Evolutionary conservation across 2,113 vertebrate genomes (phyloP).

Genomic region (Girardinichthys multiradiatus): DNA sequence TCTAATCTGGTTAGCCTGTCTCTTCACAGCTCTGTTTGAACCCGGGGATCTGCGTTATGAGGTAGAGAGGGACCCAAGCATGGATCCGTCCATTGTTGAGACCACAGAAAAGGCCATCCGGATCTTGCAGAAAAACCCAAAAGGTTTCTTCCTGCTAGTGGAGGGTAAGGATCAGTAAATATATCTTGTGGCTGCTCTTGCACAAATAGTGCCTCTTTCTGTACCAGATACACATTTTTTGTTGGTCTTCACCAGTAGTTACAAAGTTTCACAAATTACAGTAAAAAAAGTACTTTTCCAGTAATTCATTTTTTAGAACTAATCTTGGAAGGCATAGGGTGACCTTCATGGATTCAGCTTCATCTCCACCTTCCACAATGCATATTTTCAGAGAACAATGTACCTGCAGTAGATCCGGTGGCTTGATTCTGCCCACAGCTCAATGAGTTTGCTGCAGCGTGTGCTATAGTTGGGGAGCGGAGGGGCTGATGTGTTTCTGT

Average conservation of each 20-base stretch:
- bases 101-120: constrained; percentile 81
- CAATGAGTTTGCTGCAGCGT: constrained; percentile 50
- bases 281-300: no score
- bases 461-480: background rate
- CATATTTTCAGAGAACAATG: background rate
- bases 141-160: constrained; percentile 79
- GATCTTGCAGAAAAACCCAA: constrained; percentile 81
- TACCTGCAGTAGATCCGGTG: constrained; percentile 27
- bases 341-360: background rate
- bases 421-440: constrained; percentile 45
- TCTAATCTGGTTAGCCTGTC: background rate
- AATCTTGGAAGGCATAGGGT: no score
- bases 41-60: constrained; percentile 79
- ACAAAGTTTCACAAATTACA: no score
- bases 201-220: background rate
- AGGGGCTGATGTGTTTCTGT: constrained; percentile 26
- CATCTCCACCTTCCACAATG: background rate
- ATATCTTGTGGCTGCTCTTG: no score
- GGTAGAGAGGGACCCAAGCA: constrained; percentile 67
- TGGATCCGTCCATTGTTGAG: constrained; percentile 78
- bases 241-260: no score
- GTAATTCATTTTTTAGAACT: no score
- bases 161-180: constrained; percentile 56
- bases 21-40: constrained; percentile 78
- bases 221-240: no score